These are phyloP conservation scores for Chelonus formosanus DNA, from an alignment of 2,888 invertebrate species.

Conservation along the genomic window DNA sequence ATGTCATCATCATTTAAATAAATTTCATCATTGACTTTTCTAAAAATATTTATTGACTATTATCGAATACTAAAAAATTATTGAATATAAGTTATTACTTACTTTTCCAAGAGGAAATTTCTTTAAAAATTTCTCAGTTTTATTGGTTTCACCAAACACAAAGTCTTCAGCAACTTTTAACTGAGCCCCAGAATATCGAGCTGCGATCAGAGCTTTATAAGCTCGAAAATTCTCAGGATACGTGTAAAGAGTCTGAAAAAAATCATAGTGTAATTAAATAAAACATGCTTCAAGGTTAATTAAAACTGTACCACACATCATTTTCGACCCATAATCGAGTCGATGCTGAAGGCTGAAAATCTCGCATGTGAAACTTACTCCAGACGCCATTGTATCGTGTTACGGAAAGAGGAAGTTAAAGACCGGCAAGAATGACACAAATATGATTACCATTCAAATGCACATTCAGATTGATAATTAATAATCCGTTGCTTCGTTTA, in stretches of 20 bases:
- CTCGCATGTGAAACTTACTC: constrained; percentile 65
- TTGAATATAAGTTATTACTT: constrained; percentile 36
- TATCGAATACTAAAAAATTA: neutral
- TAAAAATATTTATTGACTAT: neutral
- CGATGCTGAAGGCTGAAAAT: constrained; percentile 59
- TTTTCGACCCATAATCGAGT: constrained; percentile 28
- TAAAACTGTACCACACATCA: constrained; percentile 19
- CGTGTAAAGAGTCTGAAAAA: constrained; percentile 92
- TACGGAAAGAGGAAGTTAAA: constrained; percentile 64
- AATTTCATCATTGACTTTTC: neutral
- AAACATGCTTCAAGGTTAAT: constrained; percentile 17
- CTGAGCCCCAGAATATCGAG: constrained; percentile 91
- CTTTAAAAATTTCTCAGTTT: constrained; percentile 83
- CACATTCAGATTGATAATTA: constrained; percentile 31
- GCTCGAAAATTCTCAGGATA: constrained; percentile 98
- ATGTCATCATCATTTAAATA: neutral
- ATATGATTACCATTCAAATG: constrained; percentile 39
- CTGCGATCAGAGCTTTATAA: constrained; percentile 96
- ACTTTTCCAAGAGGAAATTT: constrained; percentile 99
- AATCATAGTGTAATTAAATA: constrained; percentile 42
- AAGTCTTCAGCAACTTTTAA: constrained; percentile 86
- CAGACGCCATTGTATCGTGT: constrained; percentile 67
- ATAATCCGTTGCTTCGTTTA: constrained; percentile 6
- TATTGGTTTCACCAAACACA: constrained; percentile 94
- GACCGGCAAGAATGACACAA: constrained; percentile 55